Conservation (phyloP, 2,113 vertebrate genomes). For the Toxotes chatareus region DNA sequence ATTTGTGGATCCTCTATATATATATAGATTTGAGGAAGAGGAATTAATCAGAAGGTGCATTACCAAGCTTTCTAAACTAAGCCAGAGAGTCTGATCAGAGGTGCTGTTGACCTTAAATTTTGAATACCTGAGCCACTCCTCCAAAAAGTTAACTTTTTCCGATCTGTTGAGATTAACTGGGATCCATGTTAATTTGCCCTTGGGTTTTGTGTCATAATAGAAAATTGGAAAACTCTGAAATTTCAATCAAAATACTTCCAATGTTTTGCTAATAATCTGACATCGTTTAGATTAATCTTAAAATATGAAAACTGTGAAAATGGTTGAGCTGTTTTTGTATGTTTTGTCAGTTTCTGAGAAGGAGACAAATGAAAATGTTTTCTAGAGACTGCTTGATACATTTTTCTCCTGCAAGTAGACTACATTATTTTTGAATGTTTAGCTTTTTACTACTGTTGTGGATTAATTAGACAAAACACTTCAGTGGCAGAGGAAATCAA, state of each 20-base stretch:
- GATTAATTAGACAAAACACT: conserved; percentile 46
- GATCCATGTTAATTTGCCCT: conserved; percentile 70
- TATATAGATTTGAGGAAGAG: not conserved
- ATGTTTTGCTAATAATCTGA: conserved; percentile 41
- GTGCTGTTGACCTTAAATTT: conserved; percentile 39
- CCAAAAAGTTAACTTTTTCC: conserved; percentile 45
- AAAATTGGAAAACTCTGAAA: conserved; percentile 59
- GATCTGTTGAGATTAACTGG: conserved; percentile 7
- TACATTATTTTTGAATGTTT: conserved; percentile 25
- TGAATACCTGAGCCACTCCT: conserved; percentile 53
- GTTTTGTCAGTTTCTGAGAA: not conserved
- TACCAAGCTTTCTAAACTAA: not conserved
- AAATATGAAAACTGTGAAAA: not conserved
- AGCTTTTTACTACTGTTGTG: conserved; percentile 10
- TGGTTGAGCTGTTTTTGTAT: not conserved
- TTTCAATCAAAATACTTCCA: conserved; percentile 49
- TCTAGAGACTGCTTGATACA: not conserved
- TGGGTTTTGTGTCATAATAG: conserved; percentile 68
- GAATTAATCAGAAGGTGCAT: not conserved
- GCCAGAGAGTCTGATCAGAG: not conserved
- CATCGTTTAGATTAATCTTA: conserved; percentile 3
- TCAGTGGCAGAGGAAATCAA: conserved; percentile 56
- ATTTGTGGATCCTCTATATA: too few relatives aligned
- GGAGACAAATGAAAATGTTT: not conserved
- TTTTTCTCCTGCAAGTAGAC: not conserved